phyloP scores from a whole-genome alignment of 1,140 invertebrate species.

The Gonatopus flavifemur region DNA sequence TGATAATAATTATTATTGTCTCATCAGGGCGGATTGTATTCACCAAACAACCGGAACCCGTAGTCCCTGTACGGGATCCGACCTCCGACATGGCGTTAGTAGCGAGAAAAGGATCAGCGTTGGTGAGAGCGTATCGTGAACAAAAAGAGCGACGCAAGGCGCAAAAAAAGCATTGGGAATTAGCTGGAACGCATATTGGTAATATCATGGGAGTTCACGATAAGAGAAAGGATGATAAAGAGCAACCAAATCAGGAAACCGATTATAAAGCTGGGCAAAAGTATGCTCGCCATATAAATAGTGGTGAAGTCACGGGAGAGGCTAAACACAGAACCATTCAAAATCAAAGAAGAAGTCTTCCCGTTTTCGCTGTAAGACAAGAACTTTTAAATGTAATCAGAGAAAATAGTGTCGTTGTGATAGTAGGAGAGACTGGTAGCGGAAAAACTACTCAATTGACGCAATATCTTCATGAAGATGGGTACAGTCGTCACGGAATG shows the following conservation, averaged over 20 bases:
- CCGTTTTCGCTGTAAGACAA: conserved; percentile 94
- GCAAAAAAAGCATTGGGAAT: conserved; percentile 98
- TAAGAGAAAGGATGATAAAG: conserved; percentile 76
- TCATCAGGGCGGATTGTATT: conserved; percentile 92
- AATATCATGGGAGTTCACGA: conserved; percentile 91
- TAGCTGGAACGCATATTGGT: conserved; percentile 91
- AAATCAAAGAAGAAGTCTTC: conserved; percentile 90
- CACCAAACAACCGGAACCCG: conserved; percentile 93
- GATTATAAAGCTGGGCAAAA: conserved; percentile 90
- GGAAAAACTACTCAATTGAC: conserved; percentile 99
- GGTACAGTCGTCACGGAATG: conserved; percentile 90
- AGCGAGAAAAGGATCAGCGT: conserved; percentile 90
- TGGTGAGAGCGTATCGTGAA: conserved; percentile 89
- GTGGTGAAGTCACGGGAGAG: conserved; percentile 75
- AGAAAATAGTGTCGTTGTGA: conserved; percentile 94
- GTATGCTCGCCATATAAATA: conserved; percentile 93
- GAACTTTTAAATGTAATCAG: conserved; percentile 91
- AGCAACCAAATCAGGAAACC: conserved; percentile 62
- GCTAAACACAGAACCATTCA: conserved; percentile 82
- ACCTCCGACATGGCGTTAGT: conserved; percentile 98
- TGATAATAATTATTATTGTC: conserved; percentile 1
- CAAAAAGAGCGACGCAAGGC: conserved; percentile 95
- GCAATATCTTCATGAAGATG: conserved; percentile 97
- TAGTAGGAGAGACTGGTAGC: conserved; percentile 97
- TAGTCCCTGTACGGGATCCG: conserved; percentile 78